These are phyloP conservation scores for Leuctra nigra DNA, from an alignment of 2,888 invertebrate genomes.

Conservation along the genomic window DNA sequence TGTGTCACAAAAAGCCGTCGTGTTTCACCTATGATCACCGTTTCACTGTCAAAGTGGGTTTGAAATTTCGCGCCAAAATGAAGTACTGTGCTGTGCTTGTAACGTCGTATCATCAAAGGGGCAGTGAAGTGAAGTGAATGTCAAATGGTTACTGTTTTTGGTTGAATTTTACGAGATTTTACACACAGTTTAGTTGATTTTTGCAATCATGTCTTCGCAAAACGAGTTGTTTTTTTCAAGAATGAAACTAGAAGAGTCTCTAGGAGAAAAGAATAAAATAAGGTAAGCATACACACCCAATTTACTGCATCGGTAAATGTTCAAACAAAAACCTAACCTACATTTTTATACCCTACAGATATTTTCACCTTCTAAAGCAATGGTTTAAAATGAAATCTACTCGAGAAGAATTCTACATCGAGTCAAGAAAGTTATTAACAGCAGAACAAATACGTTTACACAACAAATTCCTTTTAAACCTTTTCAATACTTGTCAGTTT, in stretches of 20 bases:
- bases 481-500: conserved; percentile 62
- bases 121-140: too few relatives aligned
- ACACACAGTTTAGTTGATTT: background rate
- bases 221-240: conserved; percentile 50
- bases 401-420: conserved; percentile 76
- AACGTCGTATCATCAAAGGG: too few relatives aligned
- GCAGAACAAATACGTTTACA: conserved; percentile 72
- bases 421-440: conserved; percentile 65
- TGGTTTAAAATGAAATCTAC: conserved; percentile 64
- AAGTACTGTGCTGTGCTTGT: too few relatives aligned
- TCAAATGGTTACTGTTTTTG: background rate
- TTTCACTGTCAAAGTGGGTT: too few relatives aligned
- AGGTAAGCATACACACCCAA: conserved; percentile 37
- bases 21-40: too few relatives aligned
- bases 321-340: too few relatives aligned
- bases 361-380: conserved; percentile 64
- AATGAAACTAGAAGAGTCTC: conserved; percentile 52
- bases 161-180: background rate
- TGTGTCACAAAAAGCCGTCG: too few relatives aligned
- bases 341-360: too few relatives aligned
- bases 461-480: conserved; percentile 74
- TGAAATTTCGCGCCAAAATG: too few relatives aligned
- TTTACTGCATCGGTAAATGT: background rate
- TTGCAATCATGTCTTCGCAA: background rate
- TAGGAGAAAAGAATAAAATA: conserved; percentile 58